Evolutionary conservation across 2,888 invertebrate genomes (phyloP), one percentile per base, ranked within the genome.

Genomic region (Hetaerina titia): DNA sequence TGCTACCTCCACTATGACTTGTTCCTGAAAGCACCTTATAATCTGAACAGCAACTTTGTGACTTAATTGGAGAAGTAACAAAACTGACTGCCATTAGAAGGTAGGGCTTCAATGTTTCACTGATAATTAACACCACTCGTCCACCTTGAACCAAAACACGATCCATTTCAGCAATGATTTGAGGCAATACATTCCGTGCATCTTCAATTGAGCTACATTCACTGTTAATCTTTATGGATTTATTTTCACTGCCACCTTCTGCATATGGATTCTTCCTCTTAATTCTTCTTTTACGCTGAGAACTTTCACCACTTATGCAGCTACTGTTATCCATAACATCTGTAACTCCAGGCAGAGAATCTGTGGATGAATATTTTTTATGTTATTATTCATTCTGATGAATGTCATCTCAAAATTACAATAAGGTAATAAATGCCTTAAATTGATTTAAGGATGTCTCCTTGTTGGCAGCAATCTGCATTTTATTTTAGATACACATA

Each of bases 71-170:
- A 22, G 64, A 69, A 56, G 69, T 92, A 64, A 69, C 69, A 15
- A 22, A 22, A n/a, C 45, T 74, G 17, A 92, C 92, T 56, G 74
- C 45, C 17, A 45, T 22, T n/a, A 92, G 69, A 69, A 92, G 92
- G n/a, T 15, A 64, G 22, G n/a, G 1, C 69, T 69, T 69, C 2
- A 92, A 64, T 22, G 31, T 56, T 57, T 92, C 92, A 69, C 92
- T 92, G 45, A 92, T 56, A n/a, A 92, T 56, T 17, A 92, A n/a
- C n/a, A 92, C 74, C 19, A n/a, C 64, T 31, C n/a, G 69, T n/a
- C 92, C 92, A 57, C 74, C 92, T 22, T 69, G n/a, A 8, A 69
- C 22, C 56, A 92, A 92, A n/a, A 92, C 92, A 64, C 92, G 64
- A 31, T 92, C 92, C 92, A 92, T 69, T 56, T 92, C 92, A 6